phyloP scores from a whole-genome alignment of 2,797 vertebrate genomes.

The Mormyrus hasselquistii region DNA sequence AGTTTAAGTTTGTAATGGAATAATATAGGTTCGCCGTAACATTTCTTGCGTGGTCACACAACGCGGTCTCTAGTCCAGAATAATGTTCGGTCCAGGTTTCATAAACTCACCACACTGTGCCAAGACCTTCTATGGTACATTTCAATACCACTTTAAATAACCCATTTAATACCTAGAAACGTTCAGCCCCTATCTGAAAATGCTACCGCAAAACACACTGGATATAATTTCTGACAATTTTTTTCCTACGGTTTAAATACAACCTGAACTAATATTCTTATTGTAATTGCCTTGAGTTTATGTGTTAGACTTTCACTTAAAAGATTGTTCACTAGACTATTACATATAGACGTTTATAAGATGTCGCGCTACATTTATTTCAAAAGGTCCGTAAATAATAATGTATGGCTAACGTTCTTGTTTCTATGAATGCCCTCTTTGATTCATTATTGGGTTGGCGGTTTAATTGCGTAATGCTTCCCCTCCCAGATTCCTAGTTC shows the following conservation, averaged over 20 bases:
- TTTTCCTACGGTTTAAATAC: background rate
- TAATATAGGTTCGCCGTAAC: background rate
- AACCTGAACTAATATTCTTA: background rate
- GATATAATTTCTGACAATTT: background rate
- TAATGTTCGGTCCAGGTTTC: background rate
- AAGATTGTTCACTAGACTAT: background rate
- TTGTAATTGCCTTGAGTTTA: background rate
- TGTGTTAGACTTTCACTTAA: background rate
- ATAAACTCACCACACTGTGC: background rate
- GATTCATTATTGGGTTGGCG: conserved; percentile 30
- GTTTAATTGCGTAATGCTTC: conserved; percentile 49
- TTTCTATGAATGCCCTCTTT: background rate
- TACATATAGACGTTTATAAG: background rate
- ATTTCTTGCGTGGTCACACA: background rate
- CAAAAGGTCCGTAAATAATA: background rate
- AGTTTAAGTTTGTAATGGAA: background rate
- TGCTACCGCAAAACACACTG: background rate
- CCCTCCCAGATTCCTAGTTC: conserved; percentile 43
- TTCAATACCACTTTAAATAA: background rate
- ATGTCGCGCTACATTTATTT: background rate
- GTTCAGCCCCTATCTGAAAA: background rate
- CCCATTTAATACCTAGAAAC: background rate
- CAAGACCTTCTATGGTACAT: background rate
- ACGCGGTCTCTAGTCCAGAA: background rate
- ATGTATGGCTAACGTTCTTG: background rate